Evolutionary conservation across 1,140 invertebrate genomes (phyloP).

Genomic region (Drosophila trapezifrons): DNA sequence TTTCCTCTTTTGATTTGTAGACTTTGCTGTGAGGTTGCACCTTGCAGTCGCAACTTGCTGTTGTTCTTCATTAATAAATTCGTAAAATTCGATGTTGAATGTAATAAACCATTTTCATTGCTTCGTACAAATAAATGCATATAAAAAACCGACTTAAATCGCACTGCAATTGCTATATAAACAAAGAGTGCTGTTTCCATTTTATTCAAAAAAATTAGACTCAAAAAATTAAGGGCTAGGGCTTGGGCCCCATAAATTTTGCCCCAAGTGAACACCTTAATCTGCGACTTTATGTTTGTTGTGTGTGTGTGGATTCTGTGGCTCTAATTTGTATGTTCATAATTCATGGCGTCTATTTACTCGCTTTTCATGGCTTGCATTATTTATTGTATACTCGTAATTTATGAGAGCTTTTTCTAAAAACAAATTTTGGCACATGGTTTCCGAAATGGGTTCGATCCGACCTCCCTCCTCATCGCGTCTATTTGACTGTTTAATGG

Average conservation of each 20-base stretch:
- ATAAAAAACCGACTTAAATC: slow-evolving; percentile 69
- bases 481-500: slow-evolving; percentile 41
- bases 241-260: slow-evolving; percentile 37
- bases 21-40: slow-evolving; percentile 44
- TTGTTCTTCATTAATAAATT: slow-evolving; percentile 65
- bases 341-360: slow-evolving; percentile 52
- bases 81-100: slow-evolving; percentile 83
- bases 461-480: no score
- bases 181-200: slow-evolving; percentile 54
- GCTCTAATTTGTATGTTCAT: slow-evolving; percentile 44
- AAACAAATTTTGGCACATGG: slow-evolving; percentile 80
- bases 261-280: slow-evolving; percentile 45
- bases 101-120: slow-evolving; percentile 74
- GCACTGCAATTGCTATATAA: slow-evolving; percentile 39
- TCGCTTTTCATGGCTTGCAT: slow-evolving; percentile 45
- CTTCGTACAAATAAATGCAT: slow-evolving; percentile 71
- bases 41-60: slow-evolving; percentile 54
- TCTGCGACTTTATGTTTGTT: slow-evolving; percentile 30
- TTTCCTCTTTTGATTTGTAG: slow-evolving; percentile 64
- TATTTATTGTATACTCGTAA: slow-evolving; percentile 70
- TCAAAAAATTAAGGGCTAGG: slow-evolving; percentile 35
- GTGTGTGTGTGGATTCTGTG: slow-evolving; percentile 30
- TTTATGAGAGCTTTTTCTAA: slow-evolving; percentile 65
- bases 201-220: slow-evolving; percentile 54
- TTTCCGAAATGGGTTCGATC: slow-evolving; percentile 69